Evolutionary conservation across 2,113 vertebrate species (phyloP).

Genomic region (Pachypanchax playfairii): DNA sequence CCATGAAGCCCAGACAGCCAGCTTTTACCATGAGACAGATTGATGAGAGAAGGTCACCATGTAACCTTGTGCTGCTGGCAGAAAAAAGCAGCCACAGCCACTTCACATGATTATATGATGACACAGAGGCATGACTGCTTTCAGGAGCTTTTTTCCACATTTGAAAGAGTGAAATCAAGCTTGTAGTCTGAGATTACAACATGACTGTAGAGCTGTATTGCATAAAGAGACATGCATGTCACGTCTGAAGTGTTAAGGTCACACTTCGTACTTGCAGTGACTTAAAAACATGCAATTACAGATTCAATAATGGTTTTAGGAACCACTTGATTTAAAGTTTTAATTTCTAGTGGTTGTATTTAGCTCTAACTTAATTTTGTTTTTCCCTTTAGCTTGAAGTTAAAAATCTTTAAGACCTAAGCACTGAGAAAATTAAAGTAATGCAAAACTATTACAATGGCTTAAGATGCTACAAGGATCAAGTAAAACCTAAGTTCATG

Average conservation of each 20-base stretch:
- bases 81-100: conserved; percentile 13
- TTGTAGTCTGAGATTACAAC: conserved; percentile 10
- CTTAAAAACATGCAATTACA: no score
- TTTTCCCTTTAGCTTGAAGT: no score
- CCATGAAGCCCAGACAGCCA: not conserved
- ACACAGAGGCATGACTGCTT: conserved; percentile 36
- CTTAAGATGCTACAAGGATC: no score
- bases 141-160: not conserved
- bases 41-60: conserved; percentile 37
- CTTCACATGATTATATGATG: conserved; percentile 48
- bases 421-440: no score
- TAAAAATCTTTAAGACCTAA: no score
- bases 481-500: no score
- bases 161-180: conserved; percentile 21
- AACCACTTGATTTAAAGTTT: no score
- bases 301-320: no score
- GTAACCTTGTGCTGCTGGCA: conserved; percentile 17
- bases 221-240: conserved; percentile 12
- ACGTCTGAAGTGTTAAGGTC: not conserved
- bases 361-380: no score
- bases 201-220: conserved; percentile 17
- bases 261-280: not conserved
- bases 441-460: no score
- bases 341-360: no score
- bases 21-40: conserved; percentile 11